Evolutionary conservation across 2,113 vertebrate genomes (phyloP).

Genomic region (Oxyura jamaicensis): DNA sequence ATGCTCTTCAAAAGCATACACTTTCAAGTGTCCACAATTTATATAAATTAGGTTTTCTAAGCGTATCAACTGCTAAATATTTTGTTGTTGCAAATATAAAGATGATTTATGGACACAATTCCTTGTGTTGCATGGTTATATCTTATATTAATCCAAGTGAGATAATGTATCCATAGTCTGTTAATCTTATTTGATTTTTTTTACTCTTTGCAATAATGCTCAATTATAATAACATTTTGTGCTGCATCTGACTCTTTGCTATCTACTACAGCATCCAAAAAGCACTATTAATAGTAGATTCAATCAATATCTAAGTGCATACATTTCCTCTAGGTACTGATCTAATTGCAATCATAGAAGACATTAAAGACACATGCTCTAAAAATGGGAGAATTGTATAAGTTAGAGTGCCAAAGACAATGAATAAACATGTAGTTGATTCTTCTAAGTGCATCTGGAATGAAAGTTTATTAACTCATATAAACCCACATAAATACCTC

Average conservation of each 20-base stretch:
- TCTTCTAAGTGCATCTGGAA: conserved; percentile 50
- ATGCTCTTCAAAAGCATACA: background rate
- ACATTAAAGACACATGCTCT: conserved; percentile 60
- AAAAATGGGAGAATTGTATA: conserved; percentile 57
- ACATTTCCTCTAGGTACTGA: conserved; percentile 69
- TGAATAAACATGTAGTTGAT: conserved; percentile 61
- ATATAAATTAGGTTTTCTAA: background rate
- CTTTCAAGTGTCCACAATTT: background rate
- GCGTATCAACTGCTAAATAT: background rate
- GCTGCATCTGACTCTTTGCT: conserved; percentile 44
- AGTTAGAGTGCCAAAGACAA: conserved; percentile 23
- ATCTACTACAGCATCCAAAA: conserved; percentile 49
- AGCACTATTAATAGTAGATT: conserved; percentile 63
- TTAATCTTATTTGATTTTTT: conserved; percentile 38
- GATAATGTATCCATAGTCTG: conserved; percentile 3
- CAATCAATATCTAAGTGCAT: conserved; percentile 67
- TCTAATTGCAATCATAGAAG: conserved; percentile 75
- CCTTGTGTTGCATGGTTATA: conserved; percentile 15
- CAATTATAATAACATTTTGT: conserved; percentile 60
- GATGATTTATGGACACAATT: background rate
- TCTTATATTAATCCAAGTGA: conserved; percentile 22
- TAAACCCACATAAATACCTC: conserved; percentile 6
- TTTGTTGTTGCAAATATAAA: background rate
- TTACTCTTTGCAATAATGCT: conserved; percentile 47
- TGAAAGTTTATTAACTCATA: conserved; percentile 54